phyloP scores from a whole-genome alignment of 2,113 vertebrate genomes.

The Ophiodon elongatus region DNA sequence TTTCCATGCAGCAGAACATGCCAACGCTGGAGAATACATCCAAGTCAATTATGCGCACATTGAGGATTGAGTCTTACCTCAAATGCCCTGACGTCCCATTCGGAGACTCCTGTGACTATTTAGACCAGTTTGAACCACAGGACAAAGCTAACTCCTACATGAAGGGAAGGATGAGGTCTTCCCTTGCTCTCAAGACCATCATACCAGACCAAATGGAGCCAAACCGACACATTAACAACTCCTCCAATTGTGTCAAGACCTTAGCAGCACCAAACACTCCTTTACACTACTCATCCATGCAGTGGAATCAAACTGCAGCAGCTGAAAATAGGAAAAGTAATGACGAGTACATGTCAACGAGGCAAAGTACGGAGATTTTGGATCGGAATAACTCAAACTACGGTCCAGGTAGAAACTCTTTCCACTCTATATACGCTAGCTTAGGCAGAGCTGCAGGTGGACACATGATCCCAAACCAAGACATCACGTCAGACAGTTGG shows the following conservation, averaged over 20 bases:
- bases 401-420: constrained; percentile 72
- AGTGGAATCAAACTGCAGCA: constrained; percentile 66
- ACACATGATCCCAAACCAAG: constrained; percentile 59
- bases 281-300: constrained; percentile 73
- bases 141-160: constrained; percentile 85
- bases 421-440: constrained; percentile 79
- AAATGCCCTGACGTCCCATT: constrained; percentile 85
- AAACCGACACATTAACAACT: constrained; percentile 85
- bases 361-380: constrained; percentile 76
- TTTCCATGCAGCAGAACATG: constrained; percentile 90
- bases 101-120: constrained; percentile 82
- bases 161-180: constrained; percentile 90
- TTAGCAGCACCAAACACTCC: constrained; percentile 49
- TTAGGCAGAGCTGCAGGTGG: constrained; percentile 76
- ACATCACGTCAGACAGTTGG: constrained; percentile 80
- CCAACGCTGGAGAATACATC: constrained; percentile 91
- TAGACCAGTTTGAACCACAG: constrained; percentile 83
- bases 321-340: constrained; percentile 59
- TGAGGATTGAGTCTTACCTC: constrained; percentile 94
- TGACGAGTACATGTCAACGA: constrained; percentile 74
- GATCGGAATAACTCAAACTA: constrained; percentile 64
- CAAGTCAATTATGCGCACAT: constrained; percentile 91
- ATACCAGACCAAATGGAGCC: constrained; percentile 90
- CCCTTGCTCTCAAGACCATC: constrained; percentile 88
- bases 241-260: constrained; percentile 82